Evolutionary conservation across 2,888 invertebrate species (phyloP), one percentile per base, ranked within the genome.

Genomic region (Dolichopus griseipennis): DNA sequence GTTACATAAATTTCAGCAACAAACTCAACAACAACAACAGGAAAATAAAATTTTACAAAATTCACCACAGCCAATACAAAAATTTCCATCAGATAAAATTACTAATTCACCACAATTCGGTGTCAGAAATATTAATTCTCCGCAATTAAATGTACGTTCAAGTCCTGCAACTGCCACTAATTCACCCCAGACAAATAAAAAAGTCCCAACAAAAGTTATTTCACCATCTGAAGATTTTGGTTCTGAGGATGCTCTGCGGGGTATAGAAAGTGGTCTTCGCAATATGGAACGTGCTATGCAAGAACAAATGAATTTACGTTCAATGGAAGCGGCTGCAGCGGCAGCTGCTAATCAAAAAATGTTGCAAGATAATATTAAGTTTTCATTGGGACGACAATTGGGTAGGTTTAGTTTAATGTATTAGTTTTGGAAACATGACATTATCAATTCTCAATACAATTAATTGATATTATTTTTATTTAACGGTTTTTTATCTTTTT

Each of bases 271-370:
- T 67, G 82, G 82, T 4, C 72, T 82, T 21, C 77, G 81, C 22
- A 82, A 81, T 69, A 82, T 82, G 82, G 82, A 82, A 70, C 77
- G 82, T 22, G 82, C 82, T 67, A 81, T 81, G 81, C 80, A 81
- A 72, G 82, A 82, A 70, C 82, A 82, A 73, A 79, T 82, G 77
- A 81, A 78, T 70, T 68, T 82, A 62, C 74, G 82, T 21, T 78
- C 77, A 37, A 71, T 80, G 68, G 82, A 82, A 73, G 78, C 76
- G 0, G 77, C 76, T 2, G 75, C 71, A 2, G 73, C 68, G 1
- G 70, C 72, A 4, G 69, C 71, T 8, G 67, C 69, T 27, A 65
- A 71, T 61, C 69, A 72, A 43, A 64, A 64, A 64, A 12, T 33
- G 7, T 18, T 64, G n/a, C 64, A 64, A 33, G 64, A 27, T 64